Evolutionary conservation across 2,888 invertebrate genomes (phyloP).

Genomic region (Gasteruption jaculator): DNA sequence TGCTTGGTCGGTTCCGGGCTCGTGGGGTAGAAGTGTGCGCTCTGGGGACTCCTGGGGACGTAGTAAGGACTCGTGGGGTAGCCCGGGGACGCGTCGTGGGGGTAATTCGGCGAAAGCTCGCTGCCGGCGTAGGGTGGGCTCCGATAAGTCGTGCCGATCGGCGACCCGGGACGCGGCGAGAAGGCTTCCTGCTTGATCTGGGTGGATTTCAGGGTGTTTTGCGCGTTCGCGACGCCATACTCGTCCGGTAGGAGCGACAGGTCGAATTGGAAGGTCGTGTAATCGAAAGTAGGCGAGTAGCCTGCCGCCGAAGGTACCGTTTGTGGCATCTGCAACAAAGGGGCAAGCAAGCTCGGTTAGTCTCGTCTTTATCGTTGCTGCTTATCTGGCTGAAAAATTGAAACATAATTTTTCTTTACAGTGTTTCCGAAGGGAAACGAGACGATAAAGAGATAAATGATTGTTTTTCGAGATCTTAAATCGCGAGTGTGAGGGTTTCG

Average conservation of each 20-base stretch:
- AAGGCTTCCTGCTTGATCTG: conserved; percentile 58
- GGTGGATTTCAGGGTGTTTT: conserved; percentile 47
- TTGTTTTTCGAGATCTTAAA: too few relatives aligned
- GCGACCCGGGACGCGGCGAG: conserved; percentile 45
- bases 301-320: conserved; percentile 71
- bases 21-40: conserved; percentile 45
- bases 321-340: conserved; percentile 72
- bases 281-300: conserved; percentile 70
- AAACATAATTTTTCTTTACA: too few relatives aligned
- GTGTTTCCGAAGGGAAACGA: too few relatives aligned
- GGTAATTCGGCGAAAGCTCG: conserved; percentile 43
- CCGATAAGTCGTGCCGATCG: conserved; percentile 35
- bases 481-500: too few relatives aligned
- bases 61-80: conserved; percentile 49
- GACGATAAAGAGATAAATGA: too few relatives aligned
- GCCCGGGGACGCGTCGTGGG: conserved; percentile 45
- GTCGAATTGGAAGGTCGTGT: conserved; percentile 66
- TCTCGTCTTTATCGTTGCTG: too few relatives aligned
- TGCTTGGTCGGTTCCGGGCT: conserved; percentile 45
- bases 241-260: conserved; percentile 67
- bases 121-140: conserved; percentile 43
- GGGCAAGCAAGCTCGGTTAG: too few relatives aligned
- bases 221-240: conserved; percentile 37
- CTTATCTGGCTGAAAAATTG: too few relatives aligned
- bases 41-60: conserved; percentile 48